phyloP scores from a whole-genome alignment of 2,113 vertebrate genomes.

The Microcebus tavaratra region DNA sequence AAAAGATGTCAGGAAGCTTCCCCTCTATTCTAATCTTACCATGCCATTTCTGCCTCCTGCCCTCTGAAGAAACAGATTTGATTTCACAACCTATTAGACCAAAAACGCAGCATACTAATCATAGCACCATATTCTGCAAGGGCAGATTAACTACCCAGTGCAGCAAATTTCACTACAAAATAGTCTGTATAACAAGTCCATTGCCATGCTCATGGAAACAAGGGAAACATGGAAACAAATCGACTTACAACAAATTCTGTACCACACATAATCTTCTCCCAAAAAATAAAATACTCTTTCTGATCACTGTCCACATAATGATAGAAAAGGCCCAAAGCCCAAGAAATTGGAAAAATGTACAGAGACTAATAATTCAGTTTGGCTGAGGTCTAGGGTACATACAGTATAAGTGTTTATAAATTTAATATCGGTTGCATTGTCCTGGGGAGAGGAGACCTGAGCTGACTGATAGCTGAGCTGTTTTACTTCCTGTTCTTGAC shows the following conservation, averaged over 20 bases:
- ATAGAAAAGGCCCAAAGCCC: not conserved
- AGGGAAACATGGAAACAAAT: slow-evolving; percentile 50
- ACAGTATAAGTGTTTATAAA: not conserved
- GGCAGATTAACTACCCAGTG: slow-evolving; percentile 69
- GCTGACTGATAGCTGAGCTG: not conserved
- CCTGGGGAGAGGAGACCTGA: not conserved
- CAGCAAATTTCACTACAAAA: slow-evolving; percentile 61
- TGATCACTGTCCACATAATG: slow-evolving; percentile 16
- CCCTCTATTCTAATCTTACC: slow-evolving; percentile 53
- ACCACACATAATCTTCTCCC: slow-evolving; percentile 5
- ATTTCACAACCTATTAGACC: slow-evolving; percentile 73
- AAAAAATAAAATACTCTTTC: slow-evolving; percentile 9
- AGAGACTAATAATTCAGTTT: not conserved
- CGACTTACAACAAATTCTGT: slow-evolving; percentile 40
- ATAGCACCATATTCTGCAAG: slow-evolving; percentile 71
- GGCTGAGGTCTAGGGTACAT: not conserved
- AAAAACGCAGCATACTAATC: slow-evolving; percentile 70
- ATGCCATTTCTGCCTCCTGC: slow-evolving; percentile 62
- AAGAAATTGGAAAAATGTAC: not conserved
- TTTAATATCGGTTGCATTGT: not conserved
- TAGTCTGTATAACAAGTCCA: slow-evolving; percentile 54
- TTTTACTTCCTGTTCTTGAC: not conserved
- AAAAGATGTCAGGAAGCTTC: slow-evolving; percentile 11
- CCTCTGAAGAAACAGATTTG: slow-evolving; percentile 71
- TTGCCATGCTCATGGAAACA: slow-evolving; percentile 56